Evolutionary conservation across 1,140 invertebrate genomes (phyloP), one percentile per base, ranked within the genome.

Genomic region (Drosophila insularis): DNA sequence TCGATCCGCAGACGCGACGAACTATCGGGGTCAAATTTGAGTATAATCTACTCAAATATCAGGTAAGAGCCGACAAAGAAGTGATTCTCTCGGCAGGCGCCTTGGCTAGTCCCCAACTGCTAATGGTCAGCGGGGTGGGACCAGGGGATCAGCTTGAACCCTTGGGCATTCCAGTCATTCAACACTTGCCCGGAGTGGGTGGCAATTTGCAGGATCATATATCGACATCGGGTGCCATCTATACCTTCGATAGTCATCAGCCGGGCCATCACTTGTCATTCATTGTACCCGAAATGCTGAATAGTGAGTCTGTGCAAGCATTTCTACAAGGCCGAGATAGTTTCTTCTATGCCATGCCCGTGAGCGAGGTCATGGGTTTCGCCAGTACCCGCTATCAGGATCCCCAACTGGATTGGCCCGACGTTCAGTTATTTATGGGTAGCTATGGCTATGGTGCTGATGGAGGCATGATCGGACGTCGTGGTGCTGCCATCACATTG

Each of bases 51-150:
- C 23, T 73, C 7, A 91, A 81, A 27, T 92, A 93, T 54, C 92
- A 89, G 1, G 93, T 95, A 0, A 91, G 90, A 55, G 94, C 94
- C 0, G 92, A 81, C 2, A 94, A 93, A 77, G 96, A 97, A 92
- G 94, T 97, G 0, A 94, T 97, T 55, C 79, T 97, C 6, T 94
- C 94, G 0, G 95, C 95, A 3, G 96, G 96, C 0, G 79, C 95
- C 0, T 89, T 97, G 63, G 94, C 95, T 50, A 95, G 95, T 31
- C 96, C 97, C 0, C 96, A 97, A 78, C 75, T 98, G 3, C 90
- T 98, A 32, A 96, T 98, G 96, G 87, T 98, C 4, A 96, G 95
- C 1, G 96, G 95, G 1, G 91, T 95, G 32, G 97, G 97, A 3
- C 96, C 96, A 0, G 86, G 76, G 4, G 89, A 94, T 64, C 92